Percentiles rank a stretch among this genome's conserved stretches.
phyloP scores from a whole-genome alignment of 2,113 vertebrate species.

The Sclerurus mexicanus region DNA sequence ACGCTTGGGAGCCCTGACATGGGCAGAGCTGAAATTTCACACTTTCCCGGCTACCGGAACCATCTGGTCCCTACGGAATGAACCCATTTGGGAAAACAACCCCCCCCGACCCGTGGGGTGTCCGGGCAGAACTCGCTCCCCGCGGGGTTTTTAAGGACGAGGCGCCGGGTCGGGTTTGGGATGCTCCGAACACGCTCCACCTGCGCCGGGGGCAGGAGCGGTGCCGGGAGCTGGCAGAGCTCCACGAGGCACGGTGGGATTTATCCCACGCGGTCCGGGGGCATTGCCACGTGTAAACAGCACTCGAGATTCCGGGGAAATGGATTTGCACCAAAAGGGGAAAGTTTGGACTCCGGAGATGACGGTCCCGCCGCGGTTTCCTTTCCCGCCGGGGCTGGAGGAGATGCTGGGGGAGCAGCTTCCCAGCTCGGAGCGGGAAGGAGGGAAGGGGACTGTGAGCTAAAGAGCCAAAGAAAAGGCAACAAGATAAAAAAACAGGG shows the following conservation, averaged over 20 bases:
- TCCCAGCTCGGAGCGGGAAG: rapidly evolving
- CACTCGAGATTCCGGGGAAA: not conserved
- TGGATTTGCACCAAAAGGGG: not conserved
- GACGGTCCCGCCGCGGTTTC: not conserved
- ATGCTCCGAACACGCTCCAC: rapidly evolving
- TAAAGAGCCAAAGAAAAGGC: not conserved
- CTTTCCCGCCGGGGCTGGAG: not conserved
- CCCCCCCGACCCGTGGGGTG: not conserved
- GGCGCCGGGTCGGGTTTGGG: not conserved
- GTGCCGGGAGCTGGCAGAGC: not conserved
- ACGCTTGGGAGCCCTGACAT: not conserved
- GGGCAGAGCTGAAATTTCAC: slow-evolving; percentile 24
- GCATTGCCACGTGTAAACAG: not conserved
- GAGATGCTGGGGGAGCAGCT: not conserved
- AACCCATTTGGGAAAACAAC: rapidly evolving
- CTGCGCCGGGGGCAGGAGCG: not conserved
- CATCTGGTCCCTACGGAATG: not conserved
- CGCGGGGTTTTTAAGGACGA: rapidly evolving
- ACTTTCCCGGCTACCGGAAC: not conserved
- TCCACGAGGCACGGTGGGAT: not conserved
- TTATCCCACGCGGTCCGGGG: not conserved
- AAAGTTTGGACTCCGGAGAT: not conserved
- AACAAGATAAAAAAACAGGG: not conserved
- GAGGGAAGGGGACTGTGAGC: not conserved
- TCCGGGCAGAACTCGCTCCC: rapidly evolving